These are phyloP conservation scores for Amazona vittata DNA, from an alignment of 2,113 vertebrate species.

Conservation along the genomic window DNA sequence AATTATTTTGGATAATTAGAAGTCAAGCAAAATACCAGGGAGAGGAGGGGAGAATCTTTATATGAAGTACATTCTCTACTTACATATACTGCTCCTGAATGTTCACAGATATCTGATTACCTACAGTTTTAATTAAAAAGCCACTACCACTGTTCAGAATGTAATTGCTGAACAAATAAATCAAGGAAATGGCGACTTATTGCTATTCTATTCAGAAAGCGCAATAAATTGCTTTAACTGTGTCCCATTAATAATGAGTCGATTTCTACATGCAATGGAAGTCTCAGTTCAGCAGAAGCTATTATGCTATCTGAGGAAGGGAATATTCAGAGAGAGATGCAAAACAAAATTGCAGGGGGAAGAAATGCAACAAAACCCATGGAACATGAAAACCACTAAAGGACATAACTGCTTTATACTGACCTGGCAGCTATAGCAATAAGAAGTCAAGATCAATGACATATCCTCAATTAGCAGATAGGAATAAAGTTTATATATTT, in stretches of 20 bases:
- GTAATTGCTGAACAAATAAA: constrained; percentile 10
- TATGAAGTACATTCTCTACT: background rate
- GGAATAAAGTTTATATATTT: background rate
- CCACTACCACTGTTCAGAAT: background rate
- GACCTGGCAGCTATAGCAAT: background rate
- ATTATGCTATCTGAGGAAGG: background rate
- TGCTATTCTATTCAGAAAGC: background rate
- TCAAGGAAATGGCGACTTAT: background rate
- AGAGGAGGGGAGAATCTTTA: background rate
- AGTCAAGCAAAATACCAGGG: background rate
- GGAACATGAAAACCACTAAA: background rate
- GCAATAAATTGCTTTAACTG: constrained; percentile 29
- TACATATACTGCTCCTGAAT: background rate
- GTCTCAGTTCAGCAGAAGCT: background rate
- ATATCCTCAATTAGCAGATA: background rate
- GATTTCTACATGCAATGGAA: background rate
- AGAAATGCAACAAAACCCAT: background rate
- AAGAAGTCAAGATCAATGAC: background rate
- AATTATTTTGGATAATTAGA: constrained; percentile 18
- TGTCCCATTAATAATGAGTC: background rate
- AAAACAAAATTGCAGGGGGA: background rate
- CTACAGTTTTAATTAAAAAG: constrained; percentile 29
- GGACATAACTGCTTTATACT: background rate
- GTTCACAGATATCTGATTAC: constrained; percentile 8
- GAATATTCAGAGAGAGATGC: background rate